phyloP scores from a whole-genome alignment of 2,113 vertebrate genomes.

The Aspiorhynchus laticeps region DNA sequence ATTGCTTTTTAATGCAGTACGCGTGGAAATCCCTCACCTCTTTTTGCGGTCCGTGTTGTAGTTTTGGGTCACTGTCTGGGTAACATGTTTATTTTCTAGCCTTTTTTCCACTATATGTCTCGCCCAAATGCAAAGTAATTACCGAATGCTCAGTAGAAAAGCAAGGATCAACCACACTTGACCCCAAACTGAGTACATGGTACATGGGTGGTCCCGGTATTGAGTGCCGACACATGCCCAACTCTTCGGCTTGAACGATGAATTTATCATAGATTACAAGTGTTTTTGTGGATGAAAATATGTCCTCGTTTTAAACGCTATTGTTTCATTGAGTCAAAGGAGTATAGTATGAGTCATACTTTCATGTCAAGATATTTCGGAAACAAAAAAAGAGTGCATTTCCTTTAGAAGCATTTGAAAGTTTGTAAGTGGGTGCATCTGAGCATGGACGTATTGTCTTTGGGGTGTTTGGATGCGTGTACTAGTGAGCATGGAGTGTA shows the following conservation, averaged over 20 bases:
- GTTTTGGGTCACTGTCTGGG: slow-evolving; percentile 45
- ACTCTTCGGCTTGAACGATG: not conserved
- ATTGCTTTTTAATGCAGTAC: slow-evolving; percentile 14
- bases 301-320: not conserved
- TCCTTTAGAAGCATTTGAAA: not conserved
- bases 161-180: not conserved
- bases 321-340: slow-evolving; percentile 9
- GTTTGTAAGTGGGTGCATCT: not conserved
- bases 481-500: slow-evolving; percentile 62
- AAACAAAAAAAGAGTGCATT: slow-evolving; percentile 1
- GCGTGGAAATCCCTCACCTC: not conserved
- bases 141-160: slow-evolving; percentile 9
- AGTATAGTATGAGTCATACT: not conserved
- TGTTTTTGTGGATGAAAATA: slow-evolving; percentile 36
- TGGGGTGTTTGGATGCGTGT: slow-evolving; percentile 43
- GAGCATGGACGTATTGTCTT: not conserved
- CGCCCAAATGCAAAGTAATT: slow-evolving; percentile 36
- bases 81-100: slow-evolving; percentile 50
- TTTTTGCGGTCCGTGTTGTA: slow-evolving; percentile 44
- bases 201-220: not conserved
- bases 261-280: slow-evolving; percentile 4
- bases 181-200: slow-evolving; percentile 1
- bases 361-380: not conserved
- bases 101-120: slow-evolving; percentile 26
- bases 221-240: not conserved